Evolutionary conservation across 2,888 invertebrate species (phyloP).

Genomic region (Idaea aversata): DNA sequence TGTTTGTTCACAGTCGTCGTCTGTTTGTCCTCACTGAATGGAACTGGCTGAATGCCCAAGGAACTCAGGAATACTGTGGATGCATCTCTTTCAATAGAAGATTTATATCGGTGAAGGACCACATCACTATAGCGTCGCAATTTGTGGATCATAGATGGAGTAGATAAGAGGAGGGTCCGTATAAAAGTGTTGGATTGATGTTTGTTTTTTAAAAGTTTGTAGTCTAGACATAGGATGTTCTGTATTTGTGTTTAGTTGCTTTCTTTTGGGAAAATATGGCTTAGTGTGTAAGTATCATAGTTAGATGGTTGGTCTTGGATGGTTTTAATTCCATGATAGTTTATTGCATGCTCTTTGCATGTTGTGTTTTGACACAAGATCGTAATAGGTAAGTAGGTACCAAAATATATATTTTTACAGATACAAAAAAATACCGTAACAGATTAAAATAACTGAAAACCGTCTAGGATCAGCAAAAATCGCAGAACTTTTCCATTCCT

Average conservation of each 20-base stretch:
- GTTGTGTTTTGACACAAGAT: no score
- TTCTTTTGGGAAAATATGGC: background rate
- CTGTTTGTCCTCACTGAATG: conserved; percentile 72
- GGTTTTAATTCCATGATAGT: no score
- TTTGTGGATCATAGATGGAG: conserved; percentile 71
- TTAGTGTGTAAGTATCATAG: background rate
- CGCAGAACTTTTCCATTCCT: no score
- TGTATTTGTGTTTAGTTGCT: background rate
- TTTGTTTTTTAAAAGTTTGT: conserved; percentile 6
- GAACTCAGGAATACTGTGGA: conserved; percentile 30
- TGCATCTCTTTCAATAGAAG: conserved; percentile 64
- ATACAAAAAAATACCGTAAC: no score
- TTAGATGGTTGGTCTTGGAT: no score
- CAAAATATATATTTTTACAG: no score
- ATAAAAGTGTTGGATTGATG: conserved; percentile 19
- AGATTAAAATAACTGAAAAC: no score
- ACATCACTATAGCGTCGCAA: conserved; percentile 69
- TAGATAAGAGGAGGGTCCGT: conserved; percentile 48
- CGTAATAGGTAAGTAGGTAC: no score
- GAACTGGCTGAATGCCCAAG: conserved; percentile 55
- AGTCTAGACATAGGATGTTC: background rate
- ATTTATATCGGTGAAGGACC: conserved; percentile 70
- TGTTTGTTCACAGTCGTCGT: conserved; percentile 63
- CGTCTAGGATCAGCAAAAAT: no score
- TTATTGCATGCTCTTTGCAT: no score